Conservation (phyloP, 2,888 invertebrate genomes). For the Philopedon plagiatum region DNA sequence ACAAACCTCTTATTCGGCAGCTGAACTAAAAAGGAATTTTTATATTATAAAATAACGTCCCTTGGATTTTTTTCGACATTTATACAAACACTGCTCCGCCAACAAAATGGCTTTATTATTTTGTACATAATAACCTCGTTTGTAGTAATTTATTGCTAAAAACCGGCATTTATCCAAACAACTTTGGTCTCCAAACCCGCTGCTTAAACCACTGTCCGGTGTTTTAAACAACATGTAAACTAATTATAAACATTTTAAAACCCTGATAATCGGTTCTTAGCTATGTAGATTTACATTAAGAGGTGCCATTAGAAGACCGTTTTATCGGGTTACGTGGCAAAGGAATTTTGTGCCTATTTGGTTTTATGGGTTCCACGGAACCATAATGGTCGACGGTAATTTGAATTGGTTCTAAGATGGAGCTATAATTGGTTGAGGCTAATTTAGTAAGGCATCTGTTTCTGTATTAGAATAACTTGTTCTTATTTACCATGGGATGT, state of each 20-base stretch:
- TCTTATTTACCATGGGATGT: not conserved
- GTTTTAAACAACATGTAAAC: slow-evolving; percentile 28
- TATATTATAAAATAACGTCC: too few species aligned
- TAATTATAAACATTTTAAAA: slow-evolving; percentile 38
- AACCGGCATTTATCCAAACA: not conserved
- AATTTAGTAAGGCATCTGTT: slow-evolving; percentile 27
- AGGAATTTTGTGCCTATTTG: slow-evolving; percentile 43
- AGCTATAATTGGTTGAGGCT: slow-evolving; percentile 27
- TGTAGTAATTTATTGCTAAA: not conserved
- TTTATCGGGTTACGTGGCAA: slow-evolving; percentile 36
- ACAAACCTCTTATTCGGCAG: too few species aligned
- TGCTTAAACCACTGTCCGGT: slow-evolving; percentile 11
- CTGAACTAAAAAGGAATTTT: too few species aligned
- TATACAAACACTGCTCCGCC: too few species aligned
- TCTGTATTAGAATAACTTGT: slow-evolving; percentile 18
- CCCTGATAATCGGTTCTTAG: slow-evolving; percentile 22
- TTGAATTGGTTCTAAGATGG: slow-evolving; percentile 27
- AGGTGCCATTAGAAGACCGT: slow-evolving; percentile 45
- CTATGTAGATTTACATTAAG: slow-evolving; percentile 46
- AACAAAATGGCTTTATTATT: too few species aligned
- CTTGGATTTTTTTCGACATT: too few species aligned
- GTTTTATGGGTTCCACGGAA: slow-evolving; percentile 45
- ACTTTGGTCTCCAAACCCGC: not conserved
- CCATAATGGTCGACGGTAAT: slow-evolving; percentile 26
- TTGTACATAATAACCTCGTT: not conserved